Percentiles rank a stretch among this genome's conserved stretches.
phyloP scores from a whole-genome alignment of 1,140 invertebrate genomes.

The Drosophila mayri region DNA sequence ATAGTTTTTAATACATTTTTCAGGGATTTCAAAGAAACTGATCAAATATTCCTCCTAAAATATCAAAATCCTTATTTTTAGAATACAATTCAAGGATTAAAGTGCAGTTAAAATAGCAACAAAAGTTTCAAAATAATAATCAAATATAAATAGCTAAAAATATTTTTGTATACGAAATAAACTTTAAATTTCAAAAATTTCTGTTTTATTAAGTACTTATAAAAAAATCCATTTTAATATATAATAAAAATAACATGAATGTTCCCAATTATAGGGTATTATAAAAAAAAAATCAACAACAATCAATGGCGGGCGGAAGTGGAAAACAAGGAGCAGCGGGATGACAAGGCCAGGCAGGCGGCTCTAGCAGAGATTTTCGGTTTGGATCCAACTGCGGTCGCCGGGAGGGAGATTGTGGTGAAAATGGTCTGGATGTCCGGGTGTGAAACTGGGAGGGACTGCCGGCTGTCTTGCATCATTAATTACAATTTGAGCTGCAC shows the following conservation, averaged over 20 bases:
- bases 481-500: conserved; percentile 80
- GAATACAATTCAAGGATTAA: neutral
- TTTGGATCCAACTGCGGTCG: conserved; percentile 52
- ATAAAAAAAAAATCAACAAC: conserved; percentile 23
- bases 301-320: conserved; percentile 6
- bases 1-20: neutral
- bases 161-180: neutral
- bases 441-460: conserved; percentile 27
- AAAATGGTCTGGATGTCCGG: conserved; percentile 13
- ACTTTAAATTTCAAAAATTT: no score
- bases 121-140: no score
- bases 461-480: conserved; percentile 78
- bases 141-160: no score
- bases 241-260: neutral
- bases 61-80: neutral
- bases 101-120: no score
- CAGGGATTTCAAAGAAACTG: no score
- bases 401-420: conserved; percentile 21
- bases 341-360: conserved; percentile 50
- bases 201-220: no score
- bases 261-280: conserved; percentile 19
- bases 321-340: conserved; percentile 29
- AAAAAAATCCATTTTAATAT: neutral
- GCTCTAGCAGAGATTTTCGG: conserved; percentile 55
- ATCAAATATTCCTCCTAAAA: neutral